Base-by-base conservation (phyloP, 2,797 vertebrate genomes). In the Pseudochaenichthys georgianus region DNA sequence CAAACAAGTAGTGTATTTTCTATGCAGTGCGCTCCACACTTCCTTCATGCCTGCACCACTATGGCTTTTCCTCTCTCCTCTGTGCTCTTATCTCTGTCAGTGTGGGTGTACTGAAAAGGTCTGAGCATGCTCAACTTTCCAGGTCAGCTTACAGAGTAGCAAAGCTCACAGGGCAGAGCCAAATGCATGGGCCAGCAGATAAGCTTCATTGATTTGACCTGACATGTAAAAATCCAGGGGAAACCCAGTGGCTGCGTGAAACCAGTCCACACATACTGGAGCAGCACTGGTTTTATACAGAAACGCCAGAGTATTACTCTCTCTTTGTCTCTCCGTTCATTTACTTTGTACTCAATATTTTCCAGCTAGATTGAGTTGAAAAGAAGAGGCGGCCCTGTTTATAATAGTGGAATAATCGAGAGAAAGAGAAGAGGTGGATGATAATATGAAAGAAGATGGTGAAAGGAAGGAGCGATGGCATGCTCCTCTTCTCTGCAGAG, bases 41-140 rank as follows among this genome's bases (percentile, higher is more conserved):
- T 64, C 46, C 16, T 66, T 72, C 54, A 83, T 81, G 78, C 84
- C 73, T 77, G 52, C 62, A 67, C 69, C 61, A 16, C 69, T 77
- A 4, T 50, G 71, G 70, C 63, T 67, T 55, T 34, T 69, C 59
- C 68, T 28, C 78, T 73, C 67, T 59, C 53, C 70, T 76, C 62
- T 45, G 9, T 42, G 50, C 80, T 84, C 72, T 70, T 58, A 48
- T 71, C 48, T 84, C 73, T 60, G 53, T 79, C 64, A 41, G 81
- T 50, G 81, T 83, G 74, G 84, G 77, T 34, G 68, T 73, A 80
- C 70, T 70, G 69, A 69, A 75, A 71, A 57, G 28, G 66, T 23
- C 19, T 50, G 51, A 61, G 66, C 73, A 71, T n/a, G 60, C 43
- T 81, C 54, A 58, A 31, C 76, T 83, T 70, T 66, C 53, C 77